Evolutionary conservation across 2,113 vertebrate genomes (phyloP), one percentile per base, ranked within the genome.

Genomic region (Oenanthe oenanthe): DNA sequence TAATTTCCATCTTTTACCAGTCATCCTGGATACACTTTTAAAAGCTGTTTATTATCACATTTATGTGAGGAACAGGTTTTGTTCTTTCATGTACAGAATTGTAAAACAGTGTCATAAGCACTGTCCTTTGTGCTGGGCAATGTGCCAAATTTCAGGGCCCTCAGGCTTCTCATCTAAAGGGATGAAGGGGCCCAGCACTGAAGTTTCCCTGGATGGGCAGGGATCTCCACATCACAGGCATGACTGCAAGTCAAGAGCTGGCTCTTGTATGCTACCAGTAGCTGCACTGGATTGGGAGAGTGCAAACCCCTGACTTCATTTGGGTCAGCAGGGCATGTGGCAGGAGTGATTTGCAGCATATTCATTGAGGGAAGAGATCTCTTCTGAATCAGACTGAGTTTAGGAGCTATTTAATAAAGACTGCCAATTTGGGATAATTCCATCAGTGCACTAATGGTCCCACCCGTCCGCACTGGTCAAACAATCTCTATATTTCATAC

Each of bases 341-440:
- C 48, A 93, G 28, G 47, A 79, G 11, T 47, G 18, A 9, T 76
- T 80, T 83, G 47, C 42, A 57, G 40, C 25, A n/a, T 20, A 26
- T 28, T 63, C 9, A 8, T 15, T 63, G 81, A 61, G 19, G 48
- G 38, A 77, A 67, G 48, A 80, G 12, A 19, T 42, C 21, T 80
- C 56, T 77, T 83, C 45, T 38, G 12, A 26, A 68, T 43, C 65
- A 83, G 65, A 43, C 26, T 47, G 65, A 72, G 42, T 75, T 81
- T 77, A 84, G 75, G 79, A 88, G 51, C 10, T 79, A 26, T 79
- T 95, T 80, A 91, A 94, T 85, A 68, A 91, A 50, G 62, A 50
- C 50, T 43, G 61, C 11, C 58, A 66, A 75, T 54, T 32, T 5
- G 17, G 58, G 43, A 75, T 76, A 70, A 88, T 89, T 93, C 0